Percentiles rank a stretch among this genome's conserved stretches.
These are phyloP conservation scores for Scarus forsteni DNA, from an alignment of 2,797 vertebrate species.

Conservation along the genomic window DNA sequence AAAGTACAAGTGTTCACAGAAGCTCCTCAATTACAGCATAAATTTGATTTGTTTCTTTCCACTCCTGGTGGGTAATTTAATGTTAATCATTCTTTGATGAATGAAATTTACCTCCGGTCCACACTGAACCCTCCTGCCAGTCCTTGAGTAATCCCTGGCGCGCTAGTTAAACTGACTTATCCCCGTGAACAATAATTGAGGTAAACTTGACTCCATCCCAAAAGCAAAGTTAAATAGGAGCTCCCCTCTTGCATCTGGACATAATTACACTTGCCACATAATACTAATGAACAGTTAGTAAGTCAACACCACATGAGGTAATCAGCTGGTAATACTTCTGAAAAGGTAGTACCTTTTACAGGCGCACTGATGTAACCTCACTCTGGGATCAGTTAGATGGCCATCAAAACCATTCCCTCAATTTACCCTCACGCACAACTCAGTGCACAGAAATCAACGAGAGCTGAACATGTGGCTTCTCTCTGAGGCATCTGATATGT, in stretches of 20 bases:
- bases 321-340: constrained; percentile 53
- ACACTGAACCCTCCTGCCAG: no score
- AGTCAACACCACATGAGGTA: constrained; percentile 69
- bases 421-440: constrained; percentile 8
- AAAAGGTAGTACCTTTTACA: constrained; percentile 50
- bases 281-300: constrained; percentile 60
- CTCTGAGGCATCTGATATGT: constrained; percentile 25
- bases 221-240: constrained; percentile 26
- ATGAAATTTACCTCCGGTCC: no score
- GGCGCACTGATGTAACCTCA: constrained; percentile 50
- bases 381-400: constrained; percentile 46
- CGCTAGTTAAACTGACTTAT: no score
- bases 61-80: no score
- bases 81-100: no score
- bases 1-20: no score
- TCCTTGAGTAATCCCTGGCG: no score
- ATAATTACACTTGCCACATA: constrained; percentile 69
- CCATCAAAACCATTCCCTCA: constrained; percentile 25
- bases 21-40: no score
- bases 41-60: no score
- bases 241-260: constrained; percentile 67
- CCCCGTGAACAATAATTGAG: neutral
- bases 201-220: constrained; percentile 14
- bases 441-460: constrained; percentile 8
- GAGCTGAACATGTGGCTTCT: constrained; percentile 25